Conservation (phyloP, 1,140 invertebrate species). For the Onthophagus taurus region DNA sequence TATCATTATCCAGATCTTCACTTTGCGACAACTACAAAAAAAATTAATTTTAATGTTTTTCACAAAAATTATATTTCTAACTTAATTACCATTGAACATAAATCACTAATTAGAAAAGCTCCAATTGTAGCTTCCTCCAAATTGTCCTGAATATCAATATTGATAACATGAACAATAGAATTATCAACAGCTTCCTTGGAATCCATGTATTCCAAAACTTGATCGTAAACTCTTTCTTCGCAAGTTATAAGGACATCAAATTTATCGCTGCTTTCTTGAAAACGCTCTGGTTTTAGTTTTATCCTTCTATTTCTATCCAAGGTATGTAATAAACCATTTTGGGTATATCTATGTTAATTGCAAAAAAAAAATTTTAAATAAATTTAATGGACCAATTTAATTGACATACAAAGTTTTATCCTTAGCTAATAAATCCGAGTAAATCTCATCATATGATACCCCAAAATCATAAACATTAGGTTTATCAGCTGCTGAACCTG, state of each 20-base stretch:
- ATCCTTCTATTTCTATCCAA: constrained; percentile 94
- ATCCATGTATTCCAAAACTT: constrained; percentile 74
- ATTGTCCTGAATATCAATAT: constrained; percentile 99
- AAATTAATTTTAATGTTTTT: constrained; percentile 32
- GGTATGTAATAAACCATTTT: constrained; percentile 98
- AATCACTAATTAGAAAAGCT: constrained; percentile 95
- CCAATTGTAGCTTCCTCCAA: constrained; percentile 99
- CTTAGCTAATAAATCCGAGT: constrained; percentile 84
- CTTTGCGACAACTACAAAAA: constrained; percentile 67
- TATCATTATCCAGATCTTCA: constrained; percentile 95
- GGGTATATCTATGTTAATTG: constrained; percentile 70
- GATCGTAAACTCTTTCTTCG: constrained; percentile 98
- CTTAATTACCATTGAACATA: constrained; percentile 70
- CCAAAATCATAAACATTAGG: constrained; percentile 99
- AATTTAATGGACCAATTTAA: constrained; percentile 2
- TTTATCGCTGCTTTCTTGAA: constrained; percentile 81
- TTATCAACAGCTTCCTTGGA: constrained; percentile 60
- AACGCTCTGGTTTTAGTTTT: constrained; percentile 88
- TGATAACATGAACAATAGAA: constrained; percentile 91
- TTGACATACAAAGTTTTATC: constrained; percentile 79
- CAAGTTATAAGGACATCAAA: constrained; percentile 97
- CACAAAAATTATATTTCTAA: constrained; percentile 1
- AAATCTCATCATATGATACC: constrained; percentile 93
- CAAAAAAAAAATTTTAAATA: constrained; percentile 17
- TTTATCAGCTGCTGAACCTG: constrained; percentile 86